phyloP scores from a whole-genome alignment of 1,140 invertebrate species.

The Drosophila burlai region DNA sequence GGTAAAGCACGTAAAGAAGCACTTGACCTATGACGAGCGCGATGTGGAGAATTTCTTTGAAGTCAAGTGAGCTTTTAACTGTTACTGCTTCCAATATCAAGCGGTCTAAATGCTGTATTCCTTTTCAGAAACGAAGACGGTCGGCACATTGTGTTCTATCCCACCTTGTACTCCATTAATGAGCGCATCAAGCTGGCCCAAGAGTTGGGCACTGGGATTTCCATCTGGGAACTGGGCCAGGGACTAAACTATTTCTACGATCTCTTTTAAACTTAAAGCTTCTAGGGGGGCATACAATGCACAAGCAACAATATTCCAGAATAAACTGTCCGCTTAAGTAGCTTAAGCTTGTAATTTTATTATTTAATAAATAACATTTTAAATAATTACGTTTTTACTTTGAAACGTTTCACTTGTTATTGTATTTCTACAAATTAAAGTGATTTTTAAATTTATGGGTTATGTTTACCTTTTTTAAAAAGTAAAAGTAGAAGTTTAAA shows the following conservation, averaged over 20 bases:
- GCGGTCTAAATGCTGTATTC: too few relatives aligned
- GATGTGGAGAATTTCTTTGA: constrained; percentile 95
- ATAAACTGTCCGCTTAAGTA: constrained; percentile 7
- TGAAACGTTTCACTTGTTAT: neutral
- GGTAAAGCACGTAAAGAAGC: constrained; percentile 89
- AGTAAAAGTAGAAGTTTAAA: too few relatives aligned
- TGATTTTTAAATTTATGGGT: too few relatives aligned
- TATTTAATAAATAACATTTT: neutral
- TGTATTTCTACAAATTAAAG: too few relatives aligned
- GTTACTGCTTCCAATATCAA: neutral
- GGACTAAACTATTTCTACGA: constrained; percentile 98
- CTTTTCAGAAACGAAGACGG: constrained; percentile 86
- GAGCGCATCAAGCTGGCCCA: constrained; percentile 92
- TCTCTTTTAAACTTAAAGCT: constrained; percentile 89
- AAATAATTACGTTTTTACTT: neutral
- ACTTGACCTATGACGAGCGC: constrained; percentile 91
- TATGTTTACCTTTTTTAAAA: too few relatives aligned
- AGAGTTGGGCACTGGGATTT: constrained; percentile 92
- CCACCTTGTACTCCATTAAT: constrained; percentile 94
- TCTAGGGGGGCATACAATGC: constrained; percentile 22
- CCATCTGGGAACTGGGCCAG: constrained; percentile 98
- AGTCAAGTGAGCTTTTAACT: constrained; percentile 89
- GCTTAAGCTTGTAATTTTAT: constrained; percentile 2
- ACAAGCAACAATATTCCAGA: constrained; percentile 16
- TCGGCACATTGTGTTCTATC: constrained; percentile 93